Evolutionary conservation across 2,113 vertebrate genomes (phyloP), one percentile per base, ranked within the genome.

Genomic region (Heptranchias perlo): DNA sequence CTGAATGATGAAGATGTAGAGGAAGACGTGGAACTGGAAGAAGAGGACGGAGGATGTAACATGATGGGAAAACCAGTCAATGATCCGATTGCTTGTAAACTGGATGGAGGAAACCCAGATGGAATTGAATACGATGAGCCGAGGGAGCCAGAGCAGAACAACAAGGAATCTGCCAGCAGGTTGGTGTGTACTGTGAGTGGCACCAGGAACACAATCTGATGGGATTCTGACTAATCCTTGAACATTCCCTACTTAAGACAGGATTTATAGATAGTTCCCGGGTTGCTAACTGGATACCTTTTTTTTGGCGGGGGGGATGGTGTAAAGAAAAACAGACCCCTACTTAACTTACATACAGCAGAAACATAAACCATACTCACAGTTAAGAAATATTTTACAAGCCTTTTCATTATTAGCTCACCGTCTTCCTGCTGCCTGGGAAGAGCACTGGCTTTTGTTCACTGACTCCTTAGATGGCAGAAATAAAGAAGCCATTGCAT

Each of bases 1-100:
- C 96, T 99, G 96, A 98, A 99, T 96, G 99, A 99, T 0, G 99
- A 99, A 96, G 99, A 99, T 96, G 98, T 96, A 49, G 99, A 99
- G 97, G 99, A 98, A 86, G 98, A 99, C 94, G 98, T 98, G 10
- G 97, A 98, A 96, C 98, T 98, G 94, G 99, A 99, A 11, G 99
- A 99, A 97, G 99, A 99, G 94, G 99, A 99, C 96, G 97, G 97
- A 96, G 96, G 96, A 0, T 97, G 96, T 2, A 98, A 98, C 96
- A 96, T 98, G 73, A 95, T 97, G 61, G 98, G 97, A 58, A 99
- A 99, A 97, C 96, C 97, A 0, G 97, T 97, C 67, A 98, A 98
- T 78, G 98, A 99, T 93, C 96, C 97, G 13, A 96, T 97, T 93
- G 96, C 97, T 0, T 97, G 98, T 93, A 98, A 97, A 97, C 96